Evolutionary conservation across 2,888 invertebrate genomes (phyloP).

Genomic region (Macrosoma leucophasiata): DNA sequence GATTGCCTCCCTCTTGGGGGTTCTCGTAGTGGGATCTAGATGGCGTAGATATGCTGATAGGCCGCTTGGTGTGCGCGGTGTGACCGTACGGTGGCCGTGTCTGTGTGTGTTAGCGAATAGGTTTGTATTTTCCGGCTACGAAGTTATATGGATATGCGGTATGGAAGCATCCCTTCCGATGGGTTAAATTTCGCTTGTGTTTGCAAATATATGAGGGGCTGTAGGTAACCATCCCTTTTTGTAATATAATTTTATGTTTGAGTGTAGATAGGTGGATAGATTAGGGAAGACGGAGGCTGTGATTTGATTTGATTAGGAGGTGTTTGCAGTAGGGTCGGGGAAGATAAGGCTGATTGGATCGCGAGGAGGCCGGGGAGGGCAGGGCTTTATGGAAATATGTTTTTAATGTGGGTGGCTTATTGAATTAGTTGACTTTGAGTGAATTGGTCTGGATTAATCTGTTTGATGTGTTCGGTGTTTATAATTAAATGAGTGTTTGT

Average conservation of each 20-base stretch:
- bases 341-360: slow-evolving; percentile 74
- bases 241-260: slow-evolving; percentile 73
- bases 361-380: slow-evolving; percentile 41
- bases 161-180: slow-evolving; percentile 62
- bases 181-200: slow-evolving; percentile 72
- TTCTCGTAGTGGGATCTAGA: slow-evolving; percentile 75
- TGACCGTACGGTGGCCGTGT: slow-evolving; percentile 34
- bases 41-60: slow-evolving; percentile 74
- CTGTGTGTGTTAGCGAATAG: slow-evolving; percentile 44
- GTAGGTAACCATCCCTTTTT: slow-evolving; percentile 70
- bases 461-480: slow-evolving; percentile 46
- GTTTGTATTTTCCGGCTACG: slow-evolving; percentile 60
- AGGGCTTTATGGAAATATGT: slow-evolving; percentile 68
- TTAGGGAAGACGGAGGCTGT: slow-evolving; percentile 73
- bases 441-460: slow-evolving; percentile 57
- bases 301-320: slow-evolving; percentile 76
- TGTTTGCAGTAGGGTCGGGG: slow-evolving; percentile 64
- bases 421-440: slow-evolving; percentile 65
- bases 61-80: slow-evolving; percentile 56
- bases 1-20: slow-evolving; percentile 75
- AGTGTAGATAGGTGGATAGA: slow-evolving; percentile 72
- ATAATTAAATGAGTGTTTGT: slow-evolving; percentile 41
- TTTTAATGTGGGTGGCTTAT: slow-evolving; percentile 73
- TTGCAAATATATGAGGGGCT: slow-evolving; percentile 73
- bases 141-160: slow-evolving; percentile 55